Percentiles rank a stretch among this genome's conserved stretches.
These are phyloP conservation scores for Macrosoma leucophasiata DNA, from an alignment of 2,888 invertebrate species.

Conservation along the genomic window DNA sequence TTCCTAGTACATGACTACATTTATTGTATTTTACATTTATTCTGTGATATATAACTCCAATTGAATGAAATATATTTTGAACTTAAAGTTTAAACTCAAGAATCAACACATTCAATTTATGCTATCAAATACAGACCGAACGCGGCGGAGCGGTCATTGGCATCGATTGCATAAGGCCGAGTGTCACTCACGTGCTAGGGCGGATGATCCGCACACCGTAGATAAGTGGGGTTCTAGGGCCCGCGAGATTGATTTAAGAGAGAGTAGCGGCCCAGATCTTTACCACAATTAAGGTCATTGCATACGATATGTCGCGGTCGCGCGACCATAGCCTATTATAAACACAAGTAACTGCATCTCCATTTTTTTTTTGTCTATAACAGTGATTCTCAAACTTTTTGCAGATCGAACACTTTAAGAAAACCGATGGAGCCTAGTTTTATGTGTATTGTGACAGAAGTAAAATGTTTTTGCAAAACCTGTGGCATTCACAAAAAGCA, in stretches of 20 bases:
- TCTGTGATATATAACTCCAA: no score
- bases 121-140: slow-evolving; percentile 38
- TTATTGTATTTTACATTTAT: no score
- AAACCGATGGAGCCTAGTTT: no score
- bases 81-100: slow-evolving; percentile 23
- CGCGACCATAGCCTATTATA: slow-evolving; percentile 35
- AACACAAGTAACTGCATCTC: no score
- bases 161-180: slow-evolving; percentile 58
- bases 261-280: slow-evolving; percentile 66
- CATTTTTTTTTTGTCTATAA: no score
- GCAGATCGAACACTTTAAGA: no score
- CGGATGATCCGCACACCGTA: slow-evolving; percentile 45
- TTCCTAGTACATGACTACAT: no score
- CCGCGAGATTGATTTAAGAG: slow-evolving; percentile 70
- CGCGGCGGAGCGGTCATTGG: slow-evolving; percentile 54
- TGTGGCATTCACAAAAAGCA: no score
- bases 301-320: slow-evolving; percentile 48
- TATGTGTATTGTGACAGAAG: no score
- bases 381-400: no score
- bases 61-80: slow-evolving; percentile 34
- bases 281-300: slow-evolving; percentile 64
- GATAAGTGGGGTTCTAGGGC: slow-evolving; percentile 70
- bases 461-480: no score
- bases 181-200: slow-evolving; percentile 45
- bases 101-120: slow-evolving; percentile 33